Conservation (phyloP, 2,113 vertebrate genomes). For the Stomatorhinus ivindoensis region DNA sequence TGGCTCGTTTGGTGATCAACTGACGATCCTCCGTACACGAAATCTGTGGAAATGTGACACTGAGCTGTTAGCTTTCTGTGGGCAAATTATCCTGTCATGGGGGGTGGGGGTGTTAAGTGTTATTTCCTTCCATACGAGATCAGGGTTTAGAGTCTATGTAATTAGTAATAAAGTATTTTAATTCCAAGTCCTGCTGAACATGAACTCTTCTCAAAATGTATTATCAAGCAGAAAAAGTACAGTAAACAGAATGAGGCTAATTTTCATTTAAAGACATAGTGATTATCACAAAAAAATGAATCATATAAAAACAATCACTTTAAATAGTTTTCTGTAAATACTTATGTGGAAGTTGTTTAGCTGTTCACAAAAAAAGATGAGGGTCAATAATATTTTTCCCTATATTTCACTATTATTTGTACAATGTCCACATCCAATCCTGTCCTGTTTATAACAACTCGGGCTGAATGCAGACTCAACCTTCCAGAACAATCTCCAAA, state of each 20-base stretch:
- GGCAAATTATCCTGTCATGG: background rate
- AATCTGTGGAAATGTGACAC: background rate
- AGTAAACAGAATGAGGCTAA: background rate
- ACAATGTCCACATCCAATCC: background rate
- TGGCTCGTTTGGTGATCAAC: background rate
- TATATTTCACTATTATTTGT: background rate
- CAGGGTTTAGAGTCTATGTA: background rate
- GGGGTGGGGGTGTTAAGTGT: background rate
- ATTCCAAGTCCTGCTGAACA: background rate
- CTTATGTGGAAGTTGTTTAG: background rate
- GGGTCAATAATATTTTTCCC: background rate
- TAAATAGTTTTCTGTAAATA: background rate
- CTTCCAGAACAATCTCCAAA: background rate
- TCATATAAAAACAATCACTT: background rate
- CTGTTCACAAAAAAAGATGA: background rate
- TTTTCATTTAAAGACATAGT: background rate
- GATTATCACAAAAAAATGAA: background rate
- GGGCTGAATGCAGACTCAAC: background rate
- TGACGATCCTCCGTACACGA: background rate
- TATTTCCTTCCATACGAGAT: background rate
- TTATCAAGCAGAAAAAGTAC: background rate
- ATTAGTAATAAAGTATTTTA: background rate
- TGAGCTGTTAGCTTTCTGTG: background rate
- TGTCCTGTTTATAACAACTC: background rate
- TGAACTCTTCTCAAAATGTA: background rate